Conservation (phyloP, 2,113 vertebrate species). For the Suncus etruscus region DNA sequence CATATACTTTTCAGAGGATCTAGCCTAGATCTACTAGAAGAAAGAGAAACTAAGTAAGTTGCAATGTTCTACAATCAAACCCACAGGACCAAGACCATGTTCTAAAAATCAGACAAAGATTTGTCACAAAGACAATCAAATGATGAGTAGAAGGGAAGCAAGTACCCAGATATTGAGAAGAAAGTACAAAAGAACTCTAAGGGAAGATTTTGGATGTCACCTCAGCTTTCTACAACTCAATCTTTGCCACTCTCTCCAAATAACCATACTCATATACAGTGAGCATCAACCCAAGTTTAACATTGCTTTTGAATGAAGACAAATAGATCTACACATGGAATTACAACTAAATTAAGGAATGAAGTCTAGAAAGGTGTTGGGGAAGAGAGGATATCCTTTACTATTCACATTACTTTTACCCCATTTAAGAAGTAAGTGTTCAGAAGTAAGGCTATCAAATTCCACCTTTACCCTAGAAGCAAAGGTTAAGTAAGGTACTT, state of each 20-base stretch:
- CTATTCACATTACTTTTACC: slow-evolving; percentile 61
- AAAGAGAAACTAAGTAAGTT: not conserved
- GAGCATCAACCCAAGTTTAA: slow-evolving; percentile 56
- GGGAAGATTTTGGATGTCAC: not conserved
- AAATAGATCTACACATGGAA: slow-evolving; percentile 49
- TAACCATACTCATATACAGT: slow-evolving; percentile 7
- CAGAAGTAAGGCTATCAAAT: slow-evolving; percentile 4
- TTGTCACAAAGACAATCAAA: not conserved
- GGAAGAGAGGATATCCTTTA: slow-evolving; percentile 69
- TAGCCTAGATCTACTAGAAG: too few species aligned
- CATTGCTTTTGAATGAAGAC: slow-evolving; percentile 57
- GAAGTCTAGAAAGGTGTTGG: slow-evolving; percentile 70
- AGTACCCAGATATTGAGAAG: not conserved
- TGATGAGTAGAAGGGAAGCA: slow-evolving; percentile 6
- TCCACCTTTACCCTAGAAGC: not conserved
- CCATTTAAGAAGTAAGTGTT: not conserved
- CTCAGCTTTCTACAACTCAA: not conserved
- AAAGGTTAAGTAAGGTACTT: slow-evolving; percentile 20
- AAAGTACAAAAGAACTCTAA: not conserved
- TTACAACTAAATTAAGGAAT: slow-evolving; percentile 76
- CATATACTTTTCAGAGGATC: not conserved
- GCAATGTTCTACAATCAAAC: not conserved
- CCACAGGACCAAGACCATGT: not conserved
- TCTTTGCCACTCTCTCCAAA: not conserved
- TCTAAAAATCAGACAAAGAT: not conserved